phyloP scores from a whole-genome alignment of 2,797 vertebrate genomes.

The Tangara arthus region DNA sequence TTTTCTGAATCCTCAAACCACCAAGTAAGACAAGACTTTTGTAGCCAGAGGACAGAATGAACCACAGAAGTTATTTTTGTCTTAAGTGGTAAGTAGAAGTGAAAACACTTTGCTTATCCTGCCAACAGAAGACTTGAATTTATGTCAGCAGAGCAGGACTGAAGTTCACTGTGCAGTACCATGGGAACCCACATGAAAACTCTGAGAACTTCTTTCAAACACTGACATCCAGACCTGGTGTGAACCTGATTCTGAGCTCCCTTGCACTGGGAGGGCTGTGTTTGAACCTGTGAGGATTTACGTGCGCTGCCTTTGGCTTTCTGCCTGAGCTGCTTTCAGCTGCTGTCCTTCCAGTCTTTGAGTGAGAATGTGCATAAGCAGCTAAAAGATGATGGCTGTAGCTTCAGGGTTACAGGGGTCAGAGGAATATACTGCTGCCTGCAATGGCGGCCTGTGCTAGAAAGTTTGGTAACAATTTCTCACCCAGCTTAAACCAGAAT shows the following conservation, averaged over 20 bases:
- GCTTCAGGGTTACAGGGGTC: neutral
- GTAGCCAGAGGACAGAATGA: neutral
- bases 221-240: neutral
- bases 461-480: neutral
- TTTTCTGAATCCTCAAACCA: neutral
- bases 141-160: neutral
- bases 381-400: neutral
- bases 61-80: neutral
- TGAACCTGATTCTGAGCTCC: neutral
- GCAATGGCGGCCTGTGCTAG: neutral
- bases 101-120: neutral
- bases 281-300: neutral
- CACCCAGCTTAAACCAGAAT: neutral
- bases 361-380: neutral
- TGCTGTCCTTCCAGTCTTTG: neutral
- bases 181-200: neutral
- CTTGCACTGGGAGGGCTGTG: neutral
- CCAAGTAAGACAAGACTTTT: neutral
- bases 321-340: neutral
- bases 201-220: neutral
- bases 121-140: neutral
- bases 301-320: neutral
- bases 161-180: neutral
- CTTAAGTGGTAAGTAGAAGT: neutral
- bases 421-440: neutral